Percentiles rank a stretch among this genome's conserved stretches.
Conservation (phyloP, 2,888 invertebrate genomes). For the Zonitis immaculata region DNA sequence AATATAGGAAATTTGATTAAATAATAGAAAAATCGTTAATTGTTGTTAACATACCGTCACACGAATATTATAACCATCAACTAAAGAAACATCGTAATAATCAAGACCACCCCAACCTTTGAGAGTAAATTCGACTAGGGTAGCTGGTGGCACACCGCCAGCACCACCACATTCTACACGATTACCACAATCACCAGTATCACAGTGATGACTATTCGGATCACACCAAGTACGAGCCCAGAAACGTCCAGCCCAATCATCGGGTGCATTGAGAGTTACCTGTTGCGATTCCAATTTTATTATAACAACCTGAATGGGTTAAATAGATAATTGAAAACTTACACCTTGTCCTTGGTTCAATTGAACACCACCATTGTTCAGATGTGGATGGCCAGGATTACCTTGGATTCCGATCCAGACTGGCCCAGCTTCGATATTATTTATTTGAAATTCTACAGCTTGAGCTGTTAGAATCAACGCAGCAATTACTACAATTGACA, state of each 20-base stretch:
- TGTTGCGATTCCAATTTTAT: slow-evolving; percentile 4
- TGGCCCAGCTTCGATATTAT: slow-evolving; percentile 27
- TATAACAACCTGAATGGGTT: no score
- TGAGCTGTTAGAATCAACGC: slow-evolving; percentile 11
- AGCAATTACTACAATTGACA: slow-evolving; percentile 6
- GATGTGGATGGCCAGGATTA: no score
- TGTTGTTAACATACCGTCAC: slow-evolving; percentile 28
- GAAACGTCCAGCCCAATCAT: slow-evolving; percentile 42
- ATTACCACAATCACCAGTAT: slow-evolving; percentile 47
- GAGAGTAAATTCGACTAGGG: slow-evolving; percentile 48
- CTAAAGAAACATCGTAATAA: slow-evolving; percentile 49
- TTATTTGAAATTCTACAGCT: slow-evolving; percentile 26
- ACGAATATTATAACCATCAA: slow-evolving; percentile 50
- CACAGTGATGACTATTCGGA: slow-evolving; percentile 44
- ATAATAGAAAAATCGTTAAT: background rate
- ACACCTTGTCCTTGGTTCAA: slow-evolving; percentile 30
- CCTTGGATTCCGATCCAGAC: slow-evolving; percentile 38
- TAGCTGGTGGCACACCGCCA: slow-evolving; percentile 47
- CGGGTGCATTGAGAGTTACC: slow-evolving; percentile 26
- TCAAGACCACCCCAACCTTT: slow-evolving; percentile 40
- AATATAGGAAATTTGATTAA: background rate
- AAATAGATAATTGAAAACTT: no score
- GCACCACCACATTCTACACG: slow-evolving; percentile 46
- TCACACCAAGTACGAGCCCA: slow-evolving; percentile 43
- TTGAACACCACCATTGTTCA: no score